Evolutionary conservation across 2,113 vertebrate species (phyloP).

Genomic region (Etheostoma spectabile): DNA sequence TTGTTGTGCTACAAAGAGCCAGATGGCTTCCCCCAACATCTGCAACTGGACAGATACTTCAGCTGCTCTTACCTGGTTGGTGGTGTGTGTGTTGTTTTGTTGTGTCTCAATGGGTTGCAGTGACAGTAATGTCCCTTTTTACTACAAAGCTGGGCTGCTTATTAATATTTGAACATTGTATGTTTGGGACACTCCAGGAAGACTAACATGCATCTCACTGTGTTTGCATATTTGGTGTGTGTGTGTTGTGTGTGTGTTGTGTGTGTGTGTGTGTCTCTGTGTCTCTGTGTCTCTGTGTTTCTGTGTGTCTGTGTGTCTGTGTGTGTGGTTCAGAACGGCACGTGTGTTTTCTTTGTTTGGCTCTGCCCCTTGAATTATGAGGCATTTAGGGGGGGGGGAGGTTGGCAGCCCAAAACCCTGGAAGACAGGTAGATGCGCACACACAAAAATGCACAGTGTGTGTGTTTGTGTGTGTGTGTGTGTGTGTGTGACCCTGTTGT

Average conservation of each 20-base stretch:
- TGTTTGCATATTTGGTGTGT: slow-evolving; percentile 10
- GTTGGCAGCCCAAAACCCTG: slow-evolving; percentile 10
- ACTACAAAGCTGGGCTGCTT: slow-evolving; percentile 51
- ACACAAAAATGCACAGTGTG: background rate
- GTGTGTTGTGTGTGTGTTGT: slow-evolving; percentile 5
- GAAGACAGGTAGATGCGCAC: slow-evolving; percentile 12
- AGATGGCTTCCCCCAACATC: slow-evolving; percentile 7
- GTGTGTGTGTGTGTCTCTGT: background rate
- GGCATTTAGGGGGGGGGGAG: slow-evolving; percentile 29
- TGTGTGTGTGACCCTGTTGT: slow-evolving; percentile 24
- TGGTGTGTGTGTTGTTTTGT: background rate
- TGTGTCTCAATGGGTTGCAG: slow-evolving; percentile 1
- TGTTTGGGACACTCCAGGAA: slow-evolving; percentile 48
- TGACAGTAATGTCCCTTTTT: slow-evolving; percentile 56
- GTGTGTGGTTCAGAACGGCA: slow-evolving; percentile 2
- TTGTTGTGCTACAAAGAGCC: slow-evolving; percentile 36
- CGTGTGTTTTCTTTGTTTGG: slow-evolving; percentile 60
- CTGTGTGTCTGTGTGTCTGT: slow-evolving; percentile 13
- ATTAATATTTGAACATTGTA: slow-evolving; percentile 70
- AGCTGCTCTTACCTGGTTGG: slow-evolving; percentile 10
- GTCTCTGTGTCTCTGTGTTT: slow-evolving; percentile 16
- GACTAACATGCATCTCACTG: slow-evolving; percentile 16
- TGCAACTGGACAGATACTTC: slow-evolving; percentile 30
- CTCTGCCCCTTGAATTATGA: slow-evolving; percentile 46
- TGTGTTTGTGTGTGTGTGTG: background rate